Conservation (phyloP, 2,797 vertebrate genomes). For the Etheostoma nigrum region DNA sequence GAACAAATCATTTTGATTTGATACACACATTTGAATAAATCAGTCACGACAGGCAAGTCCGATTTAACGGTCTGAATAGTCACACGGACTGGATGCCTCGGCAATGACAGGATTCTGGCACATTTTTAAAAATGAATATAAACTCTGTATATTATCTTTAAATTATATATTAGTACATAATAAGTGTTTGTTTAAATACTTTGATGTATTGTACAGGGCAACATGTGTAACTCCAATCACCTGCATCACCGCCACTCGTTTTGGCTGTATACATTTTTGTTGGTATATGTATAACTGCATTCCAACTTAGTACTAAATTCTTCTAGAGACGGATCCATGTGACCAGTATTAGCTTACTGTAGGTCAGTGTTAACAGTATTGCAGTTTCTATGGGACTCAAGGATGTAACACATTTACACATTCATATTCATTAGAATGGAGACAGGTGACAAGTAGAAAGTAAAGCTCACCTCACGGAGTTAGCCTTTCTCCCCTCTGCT, state of each 20-base stretch:
- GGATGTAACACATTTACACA: not conserved
- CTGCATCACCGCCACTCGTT: not conserved
- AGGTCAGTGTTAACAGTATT: not conserved
- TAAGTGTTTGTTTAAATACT: not conserved
- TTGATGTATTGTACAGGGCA: not conserved
- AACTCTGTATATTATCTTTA: not conserved
- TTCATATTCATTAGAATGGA: not conserved
- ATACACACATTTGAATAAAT: slow-evolving; percentile 45
- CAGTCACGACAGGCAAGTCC: slow-evolving; percentile 30
- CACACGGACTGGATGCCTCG: slow-evolving; percentile 26
- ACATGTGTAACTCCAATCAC: no score
- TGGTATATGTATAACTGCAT: not conserved
- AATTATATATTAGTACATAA: not conserved
- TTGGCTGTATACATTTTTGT: not conserved
- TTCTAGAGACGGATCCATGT: not conserved
- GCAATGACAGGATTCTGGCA: slow-evolving; percentile 7
- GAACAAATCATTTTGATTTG: slow-evolving; percentile 56
- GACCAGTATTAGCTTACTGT: not conserved
- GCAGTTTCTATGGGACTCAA: not conserved
- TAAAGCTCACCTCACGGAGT: slow-evolving; percentile 87
- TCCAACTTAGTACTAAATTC: not conserved
- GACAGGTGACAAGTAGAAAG: not conserved
- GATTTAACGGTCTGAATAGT: slow-evolving; percentile 2
- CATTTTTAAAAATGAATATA: not conserved
- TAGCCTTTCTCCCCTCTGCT: slow-evolving; percentile 88